A percentile compares a stretch with the other conserved stretches of the same genome.
Evolutionary conservation across 2,888 invertebrate species (phyloP).

Genomic region (Marronus borbonicus): DNA sequence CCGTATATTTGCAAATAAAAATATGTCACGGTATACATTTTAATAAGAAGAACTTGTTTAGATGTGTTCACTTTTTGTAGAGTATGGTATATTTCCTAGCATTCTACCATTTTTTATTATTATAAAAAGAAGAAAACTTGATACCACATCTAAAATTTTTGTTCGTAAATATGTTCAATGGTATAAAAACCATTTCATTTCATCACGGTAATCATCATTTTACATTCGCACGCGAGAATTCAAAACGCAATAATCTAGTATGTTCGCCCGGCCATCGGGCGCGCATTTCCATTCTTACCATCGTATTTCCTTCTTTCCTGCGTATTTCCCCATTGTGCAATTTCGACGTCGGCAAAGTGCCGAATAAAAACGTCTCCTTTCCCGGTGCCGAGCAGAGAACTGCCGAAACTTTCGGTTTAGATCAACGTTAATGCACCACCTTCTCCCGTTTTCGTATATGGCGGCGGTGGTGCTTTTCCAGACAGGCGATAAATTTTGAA

Average conservation of each 20-base stretch:
- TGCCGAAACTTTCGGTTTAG: conserved; percentile 29
- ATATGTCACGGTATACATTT: too few species aligned
- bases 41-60: too few species aligned
- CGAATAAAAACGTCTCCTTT: conserved; percentile 32
- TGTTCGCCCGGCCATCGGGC: not conserved
- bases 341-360: conserved; percentile 39
- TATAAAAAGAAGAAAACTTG: too few species aligned
- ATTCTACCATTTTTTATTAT: too few species aligned
- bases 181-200: not conserved
- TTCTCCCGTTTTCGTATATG: conserved; percentile 3
- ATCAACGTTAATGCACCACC: conserved; percentile 27
- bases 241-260: conserved; percentile 23
- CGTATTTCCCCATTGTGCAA: conserved; percentile 37
- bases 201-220: not conserved
- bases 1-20: too few species aligned
- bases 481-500: conserved; percentile 27
- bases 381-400: conserved; percentile 10
- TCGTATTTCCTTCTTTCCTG: conserved; percentile 28
- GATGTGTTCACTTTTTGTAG: too few species aligned
- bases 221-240: not conserved
- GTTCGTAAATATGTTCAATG: too few species aligned
- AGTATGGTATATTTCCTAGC: too few species aligned
- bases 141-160: too few species aligned
- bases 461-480: conserved; percentile 15
- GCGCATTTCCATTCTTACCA: conserved; percentile 10